A percentile compares a stretch with the other conserved stretches of the same genome.
These are phyloP conservation scores for Meda fulgida DNA, from an alignment of 2,797 vertebrate genomes.

Conservation along the genomic window DNA sequence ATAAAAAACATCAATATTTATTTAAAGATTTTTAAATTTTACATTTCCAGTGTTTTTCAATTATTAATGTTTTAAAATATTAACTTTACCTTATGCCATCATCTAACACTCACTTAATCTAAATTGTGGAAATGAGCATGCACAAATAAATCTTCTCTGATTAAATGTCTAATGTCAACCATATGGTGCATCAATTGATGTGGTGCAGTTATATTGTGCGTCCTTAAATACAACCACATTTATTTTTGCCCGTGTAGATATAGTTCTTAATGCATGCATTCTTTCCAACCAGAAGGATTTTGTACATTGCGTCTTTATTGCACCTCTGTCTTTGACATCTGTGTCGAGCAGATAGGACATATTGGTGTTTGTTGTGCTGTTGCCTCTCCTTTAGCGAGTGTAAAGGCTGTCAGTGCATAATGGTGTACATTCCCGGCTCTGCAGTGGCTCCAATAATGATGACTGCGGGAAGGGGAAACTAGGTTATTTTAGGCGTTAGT, in stretches of 20 bases:
- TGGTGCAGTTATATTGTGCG: not conserved
- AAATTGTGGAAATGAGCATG: not conserved
- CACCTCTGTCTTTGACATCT: constrained; percentile 51
- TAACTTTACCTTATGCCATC: not conserved
- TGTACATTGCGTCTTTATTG: constrained; percentile 37
- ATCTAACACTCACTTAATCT: no score
- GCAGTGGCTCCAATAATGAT: constrained; percentile 65
- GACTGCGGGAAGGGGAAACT: constrained; percentile 66
- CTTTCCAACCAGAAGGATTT: constrained; percentile 7
- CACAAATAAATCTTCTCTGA: not conserved
- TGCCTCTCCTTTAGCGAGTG: constrained; percentile 50
- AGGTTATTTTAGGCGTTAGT: constrained; percentile 64
- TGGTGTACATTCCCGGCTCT: constrained; percentile 62
- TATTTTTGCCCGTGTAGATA: constrained; percentile 10
- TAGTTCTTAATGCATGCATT: constrained; percentile 9
- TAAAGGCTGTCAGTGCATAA: constrained; percentile 63
- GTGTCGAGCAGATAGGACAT: constrained; percentile 56
- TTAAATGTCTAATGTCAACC: not conserved
- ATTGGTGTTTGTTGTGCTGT: constrained; percentile 59
- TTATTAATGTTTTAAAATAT: not conserved
- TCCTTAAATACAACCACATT: not conserved
- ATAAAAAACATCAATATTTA: not conserved
- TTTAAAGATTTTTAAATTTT: not conserved
- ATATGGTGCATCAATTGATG: not conserved
- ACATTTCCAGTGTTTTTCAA: not conserved